Evolutionary conservation across 2,113 vertebrate genomes (phyloP), one percentile per base, ranked within the genome.

Genomic region (Fregata magnificens): DNA sequence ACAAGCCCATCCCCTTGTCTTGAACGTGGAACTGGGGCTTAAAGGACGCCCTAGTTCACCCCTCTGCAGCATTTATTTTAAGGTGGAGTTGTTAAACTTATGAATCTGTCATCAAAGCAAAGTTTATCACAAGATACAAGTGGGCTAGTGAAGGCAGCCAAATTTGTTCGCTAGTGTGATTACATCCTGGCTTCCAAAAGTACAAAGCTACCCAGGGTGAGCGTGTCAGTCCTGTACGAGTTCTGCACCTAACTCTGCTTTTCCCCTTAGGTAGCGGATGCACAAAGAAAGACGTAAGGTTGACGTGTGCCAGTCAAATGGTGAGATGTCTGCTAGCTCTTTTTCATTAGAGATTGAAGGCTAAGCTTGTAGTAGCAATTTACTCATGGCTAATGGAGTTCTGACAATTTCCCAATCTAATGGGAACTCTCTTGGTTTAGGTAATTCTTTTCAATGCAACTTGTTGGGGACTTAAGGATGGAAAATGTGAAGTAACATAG

Each of bases 1-100:
- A 62, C 86, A 90, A 93, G 94, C 86, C 96, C 92, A 52, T 91
- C 93, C 94, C 96, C 88, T 94, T 38, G 86, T 96, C 97, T 97
- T 79, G 94, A 88, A 91, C 21, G 38, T 91, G 96, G 95, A 91
- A 87, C 82, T 82, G 53, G 95, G 67, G 50, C 55, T 70, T 19
- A 6, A 11, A 6, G 72, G 78, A 24, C 81, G 63, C 62, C 76
- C 44, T 16, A 4, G 73, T 34, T 82, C 93, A 15, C 13, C 94
- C 49, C 22, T 63, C 10, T 13, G 49, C 0, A 3, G 40, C 6
- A 0, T 12, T 77, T 42, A 9, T 47, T 53, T 44, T 18, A 61
- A 69, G 80, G 69, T 65, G 89, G 65, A 53, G 65, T 21, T 59
- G 76, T 45, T 40, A 14, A 15, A 45, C 58, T 67, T 26, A 16